Evolutionary conservation across 1,140 invertebrate species (phyloP).

Genomic region (Drosophila setifemur): DNA sequence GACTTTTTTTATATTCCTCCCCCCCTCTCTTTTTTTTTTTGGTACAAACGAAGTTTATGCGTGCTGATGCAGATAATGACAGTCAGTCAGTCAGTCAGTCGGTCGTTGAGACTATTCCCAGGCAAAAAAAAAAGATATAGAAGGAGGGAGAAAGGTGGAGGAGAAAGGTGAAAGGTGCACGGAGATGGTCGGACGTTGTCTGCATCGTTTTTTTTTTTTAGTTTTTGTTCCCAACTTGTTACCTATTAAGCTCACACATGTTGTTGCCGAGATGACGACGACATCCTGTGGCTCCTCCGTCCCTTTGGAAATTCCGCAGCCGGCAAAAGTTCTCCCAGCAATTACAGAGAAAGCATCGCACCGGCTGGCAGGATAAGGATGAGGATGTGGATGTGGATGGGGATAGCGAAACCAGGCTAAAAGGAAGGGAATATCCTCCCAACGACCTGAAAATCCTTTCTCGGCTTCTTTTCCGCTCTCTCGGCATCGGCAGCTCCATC

Average conservation of each 20-base stretch:
- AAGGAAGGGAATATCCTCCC: conserved; percentile 44
- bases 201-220: conserved; percentile 8
- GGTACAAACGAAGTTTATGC: conserved; percentile 76
- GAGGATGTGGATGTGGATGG: background rate
- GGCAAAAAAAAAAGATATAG: no score
- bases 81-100: conserved; percentile 54
- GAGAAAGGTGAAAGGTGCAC: background rate
- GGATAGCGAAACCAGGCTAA: conserved; percentile 53
- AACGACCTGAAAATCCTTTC: conserved; percentile 46
- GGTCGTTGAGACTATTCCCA: no score
- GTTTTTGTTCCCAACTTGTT: conserved; percentile 47
- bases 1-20: conserved; percentile 5
- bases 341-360: conserved; percentile 74
- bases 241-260: conserved; percentile 51
- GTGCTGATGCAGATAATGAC: conserved; percentile 75
- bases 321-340: conserved; percentile 42
- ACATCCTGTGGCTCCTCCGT: conserved; percentile 44
- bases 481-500: conserved; percentile 30
- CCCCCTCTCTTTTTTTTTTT: conserved; percentile 15
- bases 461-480: conserved; percentile 35
- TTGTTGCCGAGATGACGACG: conserved; percentile 31
- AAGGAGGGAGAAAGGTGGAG: background rate
- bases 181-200: conserved; percentile 40
- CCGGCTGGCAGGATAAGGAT: conserved; percentile 29
- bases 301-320: conserved; percentile 27